Evolutionary conservation across 1,140 invertebrate genomes (phyloP), one percentile per base, ranked within the genome.

Genomic region (Pararge aegeria): DNA sequence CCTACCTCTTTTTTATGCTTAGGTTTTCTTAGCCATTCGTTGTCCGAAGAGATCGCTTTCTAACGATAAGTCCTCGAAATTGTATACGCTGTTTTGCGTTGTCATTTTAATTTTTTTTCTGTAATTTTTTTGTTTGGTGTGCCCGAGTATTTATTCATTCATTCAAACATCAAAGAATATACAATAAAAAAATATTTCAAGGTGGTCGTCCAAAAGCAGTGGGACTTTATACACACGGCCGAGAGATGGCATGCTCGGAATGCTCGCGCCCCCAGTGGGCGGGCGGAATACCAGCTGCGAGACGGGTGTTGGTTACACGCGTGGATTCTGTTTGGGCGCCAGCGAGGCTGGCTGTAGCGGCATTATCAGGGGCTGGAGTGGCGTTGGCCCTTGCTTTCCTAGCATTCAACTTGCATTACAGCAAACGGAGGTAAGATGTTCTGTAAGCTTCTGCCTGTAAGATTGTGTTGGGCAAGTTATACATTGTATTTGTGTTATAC

Each of bases 361-460:
- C 92, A 0, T 80, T 97, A 1, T 94, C 96, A 16, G 91, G 92
- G 10, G 84, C 95, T 50, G 96, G 96, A 1, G 94, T 97, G n/a
- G 89, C 93, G 0, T 75, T 96, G 18, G 94, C 96, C 5, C 80
- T 96, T 4, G 92, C 93, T 3, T 97, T 97, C 78, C 90, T 98
- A 16, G 93, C 93, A 29, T 97, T 97, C 81, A 98, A 97, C 89
- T 90, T 97, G 48, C 95, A 96, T 87, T 96, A 97, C 86, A 92
- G 96, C 55, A 94, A 95, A 75, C 92, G 96, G 75, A 97, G 96
- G 95, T 97, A 92, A 34, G n/a, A 2, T 24, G 10, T 18, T 42
- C 38, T 1, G 2, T 7, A 52, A 12, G n/a, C n/a, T n/a, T n/a
- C n/a, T n/a, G n/a, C n/a, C n/a, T n/a, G n/a, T n/a, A n/a, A n/a